Base-by-base conservation (phyloP, 1,140 invertebrate genomes). In the Anadara kagoshimensis region DNA sequence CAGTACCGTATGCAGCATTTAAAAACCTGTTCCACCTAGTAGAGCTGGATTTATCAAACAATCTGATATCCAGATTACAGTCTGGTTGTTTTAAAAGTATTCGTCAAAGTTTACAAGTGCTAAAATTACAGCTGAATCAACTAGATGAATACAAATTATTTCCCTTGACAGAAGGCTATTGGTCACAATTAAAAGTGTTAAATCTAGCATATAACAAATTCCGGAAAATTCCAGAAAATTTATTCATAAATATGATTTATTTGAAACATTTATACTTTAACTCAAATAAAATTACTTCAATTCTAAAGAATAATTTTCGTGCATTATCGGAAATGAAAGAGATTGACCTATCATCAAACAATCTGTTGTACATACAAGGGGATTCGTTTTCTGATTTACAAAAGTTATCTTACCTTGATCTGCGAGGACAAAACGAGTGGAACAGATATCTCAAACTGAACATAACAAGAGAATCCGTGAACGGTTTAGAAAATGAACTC, bases 91-190 rank as follows among this genome's bases (percentile, higher is more conserved):
- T 98, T 86, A 85, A 89, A 1, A 95, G 95, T 0, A 92, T 98
- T n/a, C 93, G 93, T 76, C 93, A 93, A 68, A 96, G 94, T 0
- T 89, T 98, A 16, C 97, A 95, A 85, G 97, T 96, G 0, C 91
- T 98, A 44, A 96, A 95, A 86, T 89, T 98, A 41, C 90, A 97
- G 22, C 97, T 97, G 85, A 98, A 98, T 91, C 84, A 96, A 95
- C 88, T 95, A 91, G 91, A 53, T 98, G 69, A 92, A 92, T 76
- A 92, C 92, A 20, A 90, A 97, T 45, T 75, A 41, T 3, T 36
- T 22, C 18, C 67, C 7, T 24, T 75, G 22, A 51, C 49, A 16
- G 54, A 43, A 20, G 63, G 72, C 22, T 36, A 63, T 43, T 80
- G 80, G 73, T 41, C 41, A 41, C 65, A 62, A 18, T 74, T 83